phyloP scores from a whole-genome alignment of 2,888 invertebrate genomes.

The Synergus japonicus region DNA sequence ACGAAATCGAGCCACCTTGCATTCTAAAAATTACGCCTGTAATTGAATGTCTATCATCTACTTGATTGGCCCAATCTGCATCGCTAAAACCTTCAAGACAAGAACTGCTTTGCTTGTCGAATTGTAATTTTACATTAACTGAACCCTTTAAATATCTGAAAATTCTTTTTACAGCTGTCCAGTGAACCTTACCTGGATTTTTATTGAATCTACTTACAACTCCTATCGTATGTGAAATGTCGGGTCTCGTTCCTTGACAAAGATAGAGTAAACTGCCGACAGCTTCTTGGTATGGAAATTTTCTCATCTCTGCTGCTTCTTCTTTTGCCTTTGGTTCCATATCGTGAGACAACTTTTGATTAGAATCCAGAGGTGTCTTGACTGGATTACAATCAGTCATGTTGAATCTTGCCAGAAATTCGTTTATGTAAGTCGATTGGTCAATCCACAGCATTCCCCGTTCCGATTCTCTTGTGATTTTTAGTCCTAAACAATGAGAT shows the following conservation, averaged over 20 bases:
- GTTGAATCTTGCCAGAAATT: slow-evolving; percentile 38
- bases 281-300: slow-evolving; percentile 33
- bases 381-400: slow-evolving; percentile 43
- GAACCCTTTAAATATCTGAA: slow-evolving; percentile 47
- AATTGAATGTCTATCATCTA: slow-evolving; percentile 57
- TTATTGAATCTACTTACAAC: slow-evolving; percentile 42
- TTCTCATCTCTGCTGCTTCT: slow-evolving; percentile 25
- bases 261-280: no score
- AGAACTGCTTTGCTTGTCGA: slow-evolving; percentile 23
- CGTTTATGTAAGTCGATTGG: slow-evolving; percentile 52
- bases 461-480: slow-evolving; percentile 43
- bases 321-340: not conserved
- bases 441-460: slow-evolving; percentile 44
- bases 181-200: slow-evolving; percentile 39
- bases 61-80: slow-evolving; percentile 58
- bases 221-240: slow-evolving; percentile 35
- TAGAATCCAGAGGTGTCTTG: slow-evolving; percentile 33
- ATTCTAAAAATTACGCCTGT: slow-evolving; percentile 61
- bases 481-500: no score
- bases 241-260: slow-evolving; percentile 37
- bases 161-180: slow-evolving; percentile 43
- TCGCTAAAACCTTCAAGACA: slow-evolving; percentile 56
- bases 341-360: slow-evolving; percentile 39
- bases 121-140: slow-evolving; percentile 23
- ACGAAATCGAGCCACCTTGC: slow-evolving; percentile 60